These are phyloP conservation scores for Cosmorhoe ocellata DNA, from an alignment of 2,888 invertebrate genomes.

Conservation along the genomic window DNA sequence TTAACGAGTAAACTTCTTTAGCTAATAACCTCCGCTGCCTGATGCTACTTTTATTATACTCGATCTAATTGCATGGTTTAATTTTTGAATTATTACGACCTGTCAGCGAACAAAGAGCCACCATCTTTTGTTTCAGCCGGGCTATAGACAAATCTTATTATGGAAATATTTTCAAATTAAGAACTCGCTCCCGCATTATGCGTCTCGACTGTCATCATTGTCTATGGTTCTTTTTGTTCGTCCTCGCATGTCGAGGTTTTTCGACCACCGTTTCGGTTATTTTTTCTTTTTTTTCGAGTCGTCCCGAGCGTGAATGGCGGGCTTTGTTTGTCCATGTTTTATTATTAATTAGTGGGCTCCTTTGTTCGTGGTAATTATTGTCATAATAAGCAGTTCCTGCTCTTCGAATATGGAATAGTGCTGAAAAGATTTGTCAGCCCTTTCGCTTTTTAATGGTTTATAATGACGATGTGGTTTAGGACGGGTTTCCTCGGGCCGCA, in stretches of 20 bases:
- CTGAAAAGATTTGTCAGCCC: constrained; percentile 67
- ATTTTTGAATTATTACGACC: constrained; percentile 73
- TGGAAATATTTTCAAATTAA: constrained; percentile 82
- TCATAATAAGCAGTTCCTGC: constrained; percentile 82
- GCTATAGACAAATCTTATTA: constrained; percentile 82
- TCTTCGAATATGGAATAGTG: constrained; percentile 67
- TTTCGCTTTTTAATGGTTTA: constrained; percentile 59
- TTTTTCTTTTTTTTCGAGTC: constrained; percentile 69
- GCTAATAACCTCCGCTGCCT: constrained; percentile 61
- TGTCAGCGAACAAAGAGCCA: constrained; percentile 70
- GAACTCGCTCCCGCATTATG: constrained; percentile 82
- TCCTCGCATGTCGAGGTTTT: constrained; percentile 80
- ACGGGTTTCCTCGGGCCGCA: constrained; percentile 40
- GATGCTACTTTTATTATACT: constrained; percentile 42
- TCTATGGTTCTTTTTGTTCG: constrained; percentile 79
- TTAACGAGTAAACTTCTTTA: constrained; percentile 72
- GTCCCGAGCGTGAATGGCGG: constrained; percentile 78
- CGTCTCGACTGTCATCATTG: constrained; percentile 81
- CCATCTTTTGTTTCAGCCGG: constrained; percentile 72
- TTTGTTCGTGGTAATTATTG: constrained; percentile 82
- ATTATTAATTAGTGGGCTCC: constrained; percentile 81
- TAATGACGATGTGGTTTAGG: constrained; percentile 51
- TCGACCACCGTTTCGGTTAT: constrained; percentile 81
- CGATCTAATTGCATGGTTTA: constrained; percentile 67
- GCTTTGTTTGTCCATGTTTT: constrained; percentile 81